Evolutionary conservation across 2,797 vertebrate species (phyloP).

Genomic region (Knipowitschia caucasica): DNA sequence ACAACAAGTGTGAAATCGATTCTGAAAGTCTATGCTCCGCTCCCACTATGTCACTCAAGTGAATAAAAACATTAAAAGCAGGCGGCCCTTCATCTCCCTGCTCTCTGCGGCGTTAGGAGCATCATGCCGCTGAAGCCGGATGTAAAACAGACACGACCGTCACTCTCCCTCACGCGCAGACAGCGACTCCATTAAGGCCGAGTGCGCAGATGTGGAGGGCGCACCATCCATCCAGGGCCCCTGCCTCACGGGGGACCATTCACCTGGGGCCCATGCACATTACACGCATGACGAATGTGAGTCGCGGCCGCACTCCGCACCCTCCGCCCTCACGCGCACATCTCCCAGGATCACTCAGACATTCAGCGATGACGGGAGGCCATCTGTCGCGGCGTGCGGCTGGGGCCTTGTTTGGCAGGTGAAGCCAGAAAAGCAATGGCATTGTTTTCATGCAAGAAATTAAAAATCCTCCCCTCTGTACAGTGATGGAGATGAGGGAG

Average conservation of each 20-base stretch:
- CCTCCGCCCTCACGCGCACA: conserved; percentile 16
- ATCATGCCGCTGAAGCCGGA: conserved; percentile 43
- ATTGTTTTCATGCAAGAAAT: conserved; percentile 84
- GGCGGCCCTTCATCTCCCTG: conserved; percentile 40
- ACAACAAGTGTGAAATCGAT: too few relatives aligned
- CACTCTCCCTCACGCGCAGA: conserved; percentile 54
- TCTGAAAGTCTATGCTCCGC: neutral
- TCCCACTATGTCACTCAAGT: conserved; percentile 31
- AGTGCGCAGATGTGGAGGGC: conserved; percentile 63
- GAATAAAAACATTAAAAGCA: conserved; percentile 43
- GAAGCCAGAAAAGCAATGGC: conserved; percentile 74
- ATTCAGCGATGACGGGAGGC: conserved; percentile 75
- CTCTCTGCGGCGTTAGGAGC: conserved; percentile 35
- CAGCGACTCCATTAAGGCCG: conserved; percentile 73
- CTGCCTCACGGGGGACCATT: conserved; percentile 47
- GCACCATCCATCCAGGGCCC: conserved; percentile 67
- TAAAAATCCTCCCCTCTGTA: conserved; percentile 70
- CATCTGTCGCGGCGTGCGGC: conserved; percentile 79
- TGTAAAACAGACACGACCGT: conserved; percentile 62
- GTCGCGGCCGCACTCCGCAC: conserved; percentile 30
- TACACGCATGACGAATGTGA: conserved; percentile 71
- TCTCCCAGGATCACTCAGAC: conserved; percentile 81
- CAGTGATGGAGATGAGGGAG: conserved; percentile 71
- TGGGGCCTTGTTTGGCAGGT: conserved; percentile 75
- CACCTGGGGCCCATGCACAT: conserved; percentile 68